Conservation (phyloP, 1,140 invertebrate genomes). For the Drosophila ironensis region DNA sequence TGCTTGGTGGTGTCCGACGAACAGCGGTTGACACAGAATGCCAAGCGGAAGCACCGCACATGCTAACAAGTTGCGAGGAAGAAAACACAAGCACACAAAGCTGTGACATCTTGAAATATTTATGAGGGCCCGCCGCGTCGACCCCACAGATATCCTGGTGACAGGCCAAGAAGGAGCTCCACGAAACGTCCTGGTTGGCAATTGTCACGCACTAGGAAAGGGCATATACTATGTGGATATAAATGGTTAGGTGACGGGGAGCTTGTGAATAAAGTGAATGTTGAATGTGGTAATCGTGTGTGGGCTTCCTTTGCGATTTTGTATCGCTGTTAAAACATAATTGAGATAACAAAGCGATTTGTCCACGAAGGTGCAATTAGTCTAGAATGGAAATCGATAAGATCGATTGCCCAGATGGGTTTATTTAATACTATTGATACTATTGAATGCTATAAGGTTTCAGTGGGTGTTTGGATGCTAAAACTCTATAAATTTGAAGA, state of each 20-base stretch:
- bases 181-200: conserved; percentile 16
- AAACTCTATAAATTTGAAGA: no score
- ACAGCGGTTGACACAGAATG: conserved; percentile 57
- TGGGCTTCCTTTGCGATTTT: no score
- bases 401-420: no score
- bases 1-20: background rate
- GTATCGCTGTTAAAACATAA: no score
- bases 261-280: no score
- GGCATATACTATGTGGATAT: background rate
- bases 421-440: no score
- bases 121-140: conserved; percentile 38
- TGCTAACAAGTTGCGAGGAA: conserved; percentile 50
- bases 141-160: conserved; percentile 30
- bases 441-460: no score
- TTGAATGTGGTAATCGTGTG: no score
- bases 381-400: no score
- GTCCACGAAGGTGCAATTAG: no score
- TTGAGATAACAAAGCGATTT: no score
- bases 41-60: conserved; percentile 48
- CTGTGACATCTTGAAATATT: conserved; percentile 50
- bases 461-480: no score
- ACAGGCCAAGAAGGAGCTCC: conserved; percentile 44
- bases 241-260: background rate
- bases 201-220: conserved; percentile 5
- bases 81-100: conserved; percentile 28